phyloP scores from a whole-genome alignment of 2,797 vertebrate genomes.

The Cichlasoma orientale region DNA sequence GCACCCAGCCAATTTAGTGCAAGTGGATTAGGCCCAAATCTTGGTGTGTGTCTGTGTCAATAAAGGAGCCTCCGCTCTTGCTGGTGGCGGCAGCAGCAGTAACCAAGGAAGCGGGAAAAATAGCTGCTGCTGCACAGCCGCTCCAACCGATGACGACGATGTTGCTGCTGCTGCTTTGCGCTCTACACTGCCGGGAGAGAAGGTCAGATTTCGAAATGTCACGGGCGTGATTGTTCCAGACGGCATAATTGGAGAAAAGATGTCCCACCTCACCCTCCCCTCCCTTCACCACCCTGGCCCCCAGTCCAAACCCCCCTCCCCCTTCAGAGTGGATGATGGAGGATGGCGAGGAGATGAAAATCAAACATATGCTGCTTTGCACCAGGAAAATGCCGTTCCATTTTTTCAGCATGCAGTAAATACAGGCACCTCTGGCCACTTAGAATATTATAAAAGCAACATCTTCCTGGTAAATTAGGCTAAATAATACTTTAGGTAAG shows the following conservation, averaged over 20 bases:
- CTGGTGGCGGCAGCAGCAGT: conserved; percentile 14
- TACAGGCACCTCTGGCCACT: neutral
- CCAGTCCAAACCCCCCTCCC: conserved; percentile 28
- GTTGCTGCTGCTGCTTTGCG: conserved; percentile 30
- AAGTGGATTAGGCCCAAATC: neutral
- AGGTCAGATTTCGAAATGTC: conserved; percentile 86
- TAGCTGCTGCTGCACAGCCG: conserved; percentile 22
- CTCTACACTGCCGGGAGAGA: conserved; percentile 74
- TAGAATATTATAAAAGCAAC: neutral
- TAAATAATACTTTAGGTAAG: neutral
- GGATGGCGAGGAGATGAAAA: conserved; percentile 23
- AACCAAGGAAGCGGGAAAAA: conserved; percentile 44
- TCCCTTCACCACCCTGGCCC: neutral
- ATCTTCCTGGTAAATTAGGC: too few species aligned
- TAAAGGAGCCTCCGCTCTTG: neutral
- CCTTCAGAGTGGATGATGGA: conserved; percentile 43
- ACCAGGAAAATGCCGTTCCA: conserved; percentile 21
- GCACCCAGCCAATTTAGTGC: neutral
- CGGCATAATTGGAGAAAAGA: conserved; percentile 83
- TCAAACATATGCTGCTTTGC: conserved; percentile 55
- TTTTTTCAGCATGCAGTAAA: neutral
- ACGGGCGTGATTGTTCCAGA: conserved; percentile 83
- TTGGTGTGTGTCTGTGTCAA: conserved; percentile 6
- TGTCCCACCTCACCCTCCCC: conserved; percentile 12
- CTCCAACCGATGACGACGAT: neutral